phyloP scores from a whole-genome alignment of 1,140 invertebrate species.

The Ephestia elutella region DNA sequence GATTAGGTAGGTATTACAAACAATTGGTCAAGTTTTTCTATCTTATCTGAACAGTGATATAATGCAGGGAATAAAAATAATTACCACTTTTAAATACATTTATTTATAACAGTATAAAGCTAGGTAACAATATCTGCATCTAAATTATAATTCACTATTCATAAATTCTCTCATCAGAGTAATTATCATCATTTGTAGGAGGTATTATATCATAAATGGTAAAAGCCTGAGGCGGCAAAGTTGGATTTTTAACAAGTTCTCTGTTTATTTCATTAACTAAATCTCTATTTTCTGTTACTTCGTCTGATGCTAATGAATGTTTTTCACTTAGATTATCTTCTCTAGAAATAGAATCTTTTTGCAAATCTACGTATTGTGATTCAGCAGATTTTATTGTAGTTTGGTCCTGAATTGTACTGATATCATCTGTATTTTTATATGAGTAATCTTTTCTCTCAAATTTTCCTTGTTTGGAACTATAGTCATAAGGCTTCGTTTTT shows the following conservation, averaged over 20 bases:
- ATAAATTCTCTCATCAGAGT: conserved; percentile 26
- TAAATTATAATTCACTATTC: conserved; percentile 22
- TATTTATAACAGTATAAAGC: neutral
- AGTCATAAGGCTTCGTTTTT: conserved; percentile 25
- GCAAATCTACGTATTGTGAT: neutral
- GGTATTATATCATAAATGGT: conserved; percentile 37
- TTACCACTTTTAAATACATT: too few species aligned
- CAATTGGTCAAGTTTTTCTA: too few species aligned
- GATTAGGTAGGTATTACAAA: too few species aligned
- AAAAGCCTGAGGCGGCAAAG: neutral
- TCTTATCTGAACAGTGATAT: too few species aligned
- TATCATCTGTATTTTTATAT: neutral
- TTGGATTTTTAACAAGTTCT: neutral
- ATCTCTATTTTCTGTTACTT: neutral
- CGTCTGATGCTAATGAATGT: neutral
- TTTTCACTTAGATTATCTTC: neutral
- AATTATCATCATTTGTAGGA: conserved; percentile 17
- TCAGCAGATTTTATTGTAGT: neutral
- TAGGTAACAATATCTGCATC: neutral
- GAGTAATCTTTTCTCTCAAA: conserved; percentile 33
- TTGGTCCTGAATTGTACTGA: neutral
- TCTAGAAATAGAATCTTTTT: neutral
- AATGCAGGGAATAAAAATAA: too few species aligned
- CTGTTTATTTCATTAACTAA: conserved; percentile 12
- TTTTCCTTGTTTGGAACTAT: conserved; percentile 29